phyloP scores from a whole-genome alignment of 2,888 invertebrate genomes.

The Caenorhabditis angaria region DNA sequence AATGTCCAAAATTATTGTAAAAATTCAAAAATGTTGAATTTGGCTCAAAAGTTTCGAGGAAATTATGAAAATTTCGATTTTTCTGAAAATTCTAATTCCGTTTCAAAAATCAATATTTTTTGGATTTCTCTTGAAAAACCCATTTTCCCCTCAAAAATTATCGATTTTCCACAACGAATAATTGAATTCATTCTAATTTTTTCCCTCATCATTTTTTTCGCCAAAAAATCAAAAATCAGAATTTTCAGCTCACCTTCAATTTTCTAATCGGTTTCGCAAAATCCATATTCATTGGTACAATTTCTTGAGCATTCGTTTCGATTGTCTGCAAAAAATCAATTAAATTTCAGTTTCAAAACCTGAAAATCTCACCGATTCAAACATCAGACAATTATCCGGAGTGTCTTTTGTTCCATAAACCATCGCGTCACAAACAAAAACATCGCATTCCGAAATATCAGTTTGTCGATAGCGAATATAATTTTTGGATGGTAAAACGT shows the following conservation, averaged over 20 bases:
- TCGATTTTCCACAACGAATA: too few relatives aligned
- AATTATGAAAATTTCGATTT: too few relatives aligned
- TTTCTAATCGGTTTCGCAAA: slow-evolving; percentile 30
- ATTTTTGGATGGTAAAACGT: slow-evolving; percentile 88
- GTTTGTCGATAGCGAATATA: slow-evolving; percentile 85
- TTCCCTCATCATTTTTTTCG: slow-evolving; percentile 12
- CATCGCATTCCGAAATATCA: slow-evolving; percentile 89
- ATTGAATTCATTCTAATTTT: too few relatives aligned
- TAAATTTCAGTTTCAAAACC: not conserved
- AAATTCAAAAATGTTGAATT: too few relatives aligned
- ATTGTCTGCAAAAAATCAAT: slow-evolving; percentile 10
- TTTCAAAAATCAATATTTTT: too few relatives aligned
- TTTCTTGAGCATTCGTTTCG: not conserved
- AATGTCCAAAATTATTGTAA: too few relatives aligned
- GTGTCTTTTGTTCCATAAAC: slow-evolving; percentile 51
- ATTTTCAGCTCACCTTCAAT: slow-evolving; percentile 34
- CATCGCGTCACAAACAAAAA: slow-evolving; percentile 78
- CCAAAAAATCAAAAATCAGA: not conserved
- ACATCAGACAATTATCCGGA: slow-evolving; percentile 27
- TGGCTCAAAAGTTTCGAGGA: too few relatives aligned
- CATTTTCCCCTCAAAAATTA: too few relatives aligned
- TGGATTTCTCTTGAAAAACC: too few relatives aligned
- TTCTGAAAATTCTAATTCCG: too few relatives aligned
- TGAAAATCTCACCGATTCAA: slow-evolving; percentile 12
- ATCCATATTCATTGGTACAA: slow-evolving; percentile 29